These are phyloP conservation scores for Psittacus erithacus DNA, from an alignment of 2,113 vertebrate genomes.

Conservation along the genomic window DNA sequence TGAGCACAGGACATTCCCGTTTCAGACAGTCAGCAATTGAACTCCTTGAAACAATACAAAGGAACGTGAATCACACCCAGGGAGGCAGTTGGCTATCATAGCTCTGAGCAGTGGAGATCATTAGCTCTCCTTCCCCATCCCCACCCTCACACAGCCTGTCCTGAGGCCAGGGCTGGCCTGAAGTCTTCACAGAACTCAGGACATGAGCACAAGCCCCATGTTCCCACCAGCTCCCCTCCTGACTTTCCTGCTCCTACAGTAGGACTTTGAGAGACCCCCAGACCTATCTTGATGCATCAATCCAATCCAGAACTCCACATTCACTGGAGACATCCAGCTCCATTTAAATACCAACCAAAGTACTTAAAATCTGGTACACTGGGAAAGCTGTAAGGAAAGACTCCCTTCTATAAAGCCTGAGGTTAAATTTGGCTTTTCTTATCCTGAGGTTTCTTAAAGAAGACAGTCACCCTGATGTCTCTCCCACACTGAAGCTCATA, in stretches of 20 bases:
- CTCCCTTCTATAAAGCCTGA: background rate
- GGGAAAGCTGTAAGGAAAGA: background rate
- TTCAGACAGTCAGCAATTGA: background rate
- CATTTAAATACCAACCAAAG: background rate
- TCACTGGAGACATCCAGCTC: background rate
- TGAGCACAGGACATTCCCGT: background rate
- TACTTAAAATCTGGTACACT: background rate
- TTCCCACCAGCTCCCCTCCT: background rate
- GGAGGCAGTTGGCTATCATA: background rate
- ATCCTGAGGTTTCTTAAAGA: background rate
- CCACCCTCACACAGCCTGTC: background rate
- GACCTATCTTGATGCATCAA: background rate
- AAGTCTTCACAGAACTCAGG: background rate
- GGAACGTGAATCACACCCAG: fast-evolving
- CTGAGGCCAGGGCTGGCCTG: background rate
- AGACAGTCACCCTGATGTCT: background rate
- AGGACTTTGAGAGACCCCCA: background rate
- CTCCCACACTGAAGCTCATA: background rate
- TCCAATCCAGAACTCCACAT: background rate
- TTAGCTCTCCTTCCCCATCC: background rate
- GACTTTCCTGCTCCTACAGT: background rate
- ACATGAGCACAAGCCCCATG: fast-evolving
- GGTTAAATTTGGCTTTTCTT: background rate
- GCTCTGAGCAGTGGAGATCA: background rate
- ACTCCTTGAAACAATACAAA: background rate